Evolutionary conservation across 2,797 vertebrate genomes (phyloP).

Genomic region (Enteromius viviparus): DNA sequence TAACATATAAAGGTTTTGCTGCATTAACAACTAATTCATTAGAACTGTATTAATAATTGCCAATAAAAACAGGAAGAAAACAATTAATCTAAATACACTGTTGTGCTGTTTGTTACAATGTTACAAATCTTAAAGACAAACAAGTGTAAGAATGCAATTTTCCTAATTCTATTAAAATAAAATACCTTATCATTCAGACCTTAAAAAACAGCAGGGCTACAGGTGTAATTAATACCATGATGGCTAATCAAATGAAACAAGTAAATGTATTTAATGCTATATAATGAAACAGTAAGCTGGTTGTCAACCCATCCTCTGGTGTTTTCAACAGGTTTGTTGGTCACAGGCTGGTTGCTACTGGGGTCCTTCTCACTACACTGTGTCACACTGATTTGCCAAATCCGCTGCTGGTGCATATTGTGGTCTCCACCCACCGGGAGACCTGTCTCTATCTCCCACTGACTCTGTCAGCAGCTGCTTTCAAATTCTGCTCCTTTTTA

Average conservation of each 20-base stretch:
- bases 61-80: neutral
- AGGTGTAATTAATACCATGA: neutral
- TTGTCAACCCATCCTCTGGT: neutral
- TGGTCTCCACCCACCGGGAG: slow-evolving; percentile 48
- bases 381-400: slow-evolving; percentile 57
- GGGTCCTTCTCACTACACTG: slow-evolving; percentile 29
- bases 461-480: slow-evolving; percentile 62
- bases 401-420: slow-evolving; percentile 52
- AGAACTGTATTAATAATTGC: neutral
- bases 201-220: neutral
- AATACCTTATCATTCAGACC: neutral
- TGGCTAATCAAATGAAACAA: neutral
- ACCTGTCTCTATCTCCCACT: slow-evolving; percentile 54
- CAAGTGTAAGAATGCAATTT: neutral
- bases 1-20: neutral
- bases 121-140: neutral
- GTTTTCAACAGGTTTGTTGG: slow-evolving; percentile 29
- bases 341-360: neutral
- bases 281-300: neutral
- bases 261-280: neutral
- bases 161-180: neutral
- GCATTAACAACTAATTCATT: neutral
- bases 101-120: neutral
- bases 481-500: slow-evolving; percentile 55
- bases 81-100: neutral